Base-by-base conservation (phyloP, 2,888 invertebrate genomes). In the Drosophila leonis region DNA sequence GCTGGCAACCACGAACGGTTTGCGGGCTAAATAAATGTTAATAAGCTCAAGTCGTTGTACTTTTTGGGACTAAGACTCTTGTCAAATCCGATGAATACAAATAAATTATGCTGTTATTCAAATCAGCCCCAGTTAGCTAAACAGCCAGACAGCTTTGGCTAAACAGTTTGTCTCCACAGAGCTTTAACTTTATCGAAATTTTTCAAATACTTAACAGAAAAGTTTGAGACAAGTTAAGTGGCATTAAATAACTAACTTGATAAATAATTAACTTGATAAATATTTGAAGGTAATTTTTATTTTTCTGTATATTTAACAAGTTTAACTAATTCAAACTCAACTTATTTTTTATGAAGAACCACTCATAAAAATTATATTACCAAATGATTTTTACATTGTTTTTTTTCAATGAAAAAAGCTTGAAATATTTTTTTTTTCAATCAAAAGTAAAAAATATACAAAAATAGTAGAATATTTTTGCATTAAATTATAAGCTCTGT, bases 21-120 rank as follows among this genome's bases (percentile, higher is more conserved):
- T 81, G 73, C 60, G 68, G 67, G 68, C 80, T 64, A 80, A 82
- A 88, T 74, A 90, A 84, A 84, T 90, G 84, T 73, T 83, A 90
- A 86, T 80, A 83, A 86, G 89, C 81, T 65, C 67, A 67, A 83
- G 83, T 90, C 80, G 88, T 76, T 88, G 90, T 72, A 71, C 82
- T 85, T 61, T 65, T 69, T 31, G 49, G 49, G 63, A 31, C 68
- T 68, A 74, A 70, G 65, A 51, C 73, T 65, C 64, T 63, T 70
- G 65, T 61, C 55, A 69, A 82, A 73, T 81, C 72, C 69, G 68
- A 68, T 74, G 71, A 69, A 71, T 75, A 51, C 69, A 87, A 75
- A 67, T 75, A 83, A 86, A 83, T 90, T 83, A 89, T 89, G 87
- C 87, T 68, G 75, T 86, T 90, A 64, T 81, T 80, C 66, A 62